Percentiles rank a stretch among this genome's conserved stretches.
Evolutionary conservation across 2,888 invertebrate species (phyloP).

Genomic region (Margaritifera margaritifera): DNA sequence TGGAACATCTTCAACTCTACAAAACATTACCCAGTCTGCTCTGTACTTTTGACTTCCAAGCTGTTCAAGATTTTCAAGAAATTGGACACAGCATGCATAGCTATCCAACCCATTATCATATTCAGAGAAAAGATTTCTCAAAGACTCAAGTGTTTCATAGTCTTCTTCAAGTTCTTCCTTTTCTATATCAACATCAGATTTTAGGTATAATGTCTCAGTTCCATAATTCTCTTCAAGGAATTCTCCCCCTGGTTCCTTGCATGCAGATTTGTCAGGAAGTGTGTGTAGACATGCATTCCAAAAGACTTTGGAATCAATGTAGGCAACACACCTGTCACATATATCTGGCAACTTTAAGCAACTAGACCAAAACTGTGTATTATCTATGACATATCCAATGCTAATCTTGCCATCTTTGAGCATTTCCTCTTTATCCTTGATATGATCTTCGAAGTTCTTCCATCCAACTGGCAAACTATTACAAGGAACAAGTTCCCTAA

Average conservation of each 20-base stretch:
- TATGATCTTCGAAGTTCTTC: conserved; percentile 8
- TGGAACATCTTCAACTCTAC: conserved; percentile 5
- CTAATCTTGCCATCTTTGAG: not conserved
- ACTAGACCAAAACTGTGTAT: not conserved
- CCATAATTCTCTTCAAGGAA: no score
- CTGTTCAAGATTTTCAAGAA: not conserved
- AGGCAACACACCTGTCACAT: not conserved
- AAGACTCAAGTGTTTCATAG: not conserved
- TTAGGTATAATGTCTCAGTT: no score
- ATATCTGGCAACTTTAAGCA: not conserved
- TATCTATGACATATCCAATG: no score
- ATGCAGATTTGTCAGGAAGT: no score
- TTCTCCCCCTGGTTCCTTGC: no score
- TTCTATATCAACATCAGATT: no score
- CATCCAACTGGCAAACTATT: not conserved
- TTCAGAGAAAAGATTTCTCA: not conserved
- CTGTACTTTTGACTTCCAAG: conserved; percentile 9
- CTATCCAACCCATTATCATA: not conserved
- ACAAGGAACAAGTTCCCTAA: no score
- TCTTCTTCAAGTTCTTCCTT: no score
- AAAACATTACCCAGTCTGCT: conserved; percentile 17
- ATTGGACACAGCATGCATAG: no score
- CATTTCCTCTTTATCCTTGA: conserved; percentile 4
- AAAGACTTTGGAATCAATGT: conserved; percentile 2
- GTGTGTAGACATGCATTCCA: not conserved